Evolutionary conservation across 2,797 vertebrate species (phyloP).

Genomic region (Cyclopterus lumpus): DNA sequence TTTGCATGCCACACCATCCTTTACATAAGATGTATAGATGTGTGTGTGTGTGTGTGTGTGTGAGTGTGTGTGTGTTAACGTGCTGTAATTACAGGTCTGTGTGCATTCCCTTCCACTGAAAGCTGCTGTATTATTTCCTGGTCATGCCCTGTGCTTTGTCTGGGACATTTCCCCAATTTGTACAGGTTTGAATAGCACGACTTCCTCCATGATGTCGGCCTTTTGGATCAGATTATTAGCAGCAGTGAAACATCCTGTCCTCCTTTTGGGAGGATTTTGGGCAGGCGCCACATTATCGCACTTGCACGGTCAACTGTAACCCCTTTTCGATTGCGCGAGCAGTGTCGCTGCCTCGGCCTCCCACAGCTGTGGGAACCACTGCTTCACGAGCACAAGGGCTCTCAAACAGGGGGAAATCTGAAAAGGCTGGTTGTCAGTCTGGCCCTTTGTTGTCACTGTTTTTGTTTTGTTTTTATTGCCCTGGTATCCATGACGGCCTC

Average conservation of each 20-base stretch:
- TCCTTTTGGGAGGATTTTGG: slow-evolving; percentile 27
- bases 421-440: slow-evolving; percentile 77
- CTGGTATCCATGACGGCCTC: slow-evolving; percentile 77
- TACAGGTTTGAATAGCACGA: slow-evolving; percentile 56
- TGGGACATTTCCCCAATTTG: slow-evolving; percentile 52
- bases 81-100: slow-evolving; percentile 43
- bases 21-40: slow-evolving; percentile 63
- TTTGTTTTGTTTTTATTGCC: slow-evolving; percentile 81
- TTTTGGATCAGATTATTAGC: slow-evolving; percentile 27
- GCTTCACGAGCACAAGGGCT: slow-evolving; percentile 60
- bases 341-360: slow-evolving; percentile 27
- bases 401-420: slow-evolving; percentile 64
- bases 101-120: slow-evolving; percentile 34
- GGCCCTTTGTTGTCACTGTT: slow-evolving; percentile 75
- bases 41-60: slow-evolving; percentile 42
- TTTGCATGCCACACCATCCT: slow-evolving; percentile 48
- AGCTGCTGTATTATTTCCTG: slow-evolving; percentile 43
- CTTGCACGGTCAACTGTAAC: slow-evolving; percentile 26
- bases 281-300: slow-evolving; percentile 36
- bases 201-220: slow-evolving; percentile 43
- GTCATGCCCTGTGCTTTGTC: slow-evolving; percentile 52
- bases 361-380: slow-evolving; percentile 78
- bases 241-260: slow-evolving; percentile 27
- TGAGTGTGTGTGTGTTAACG: slow-evolving; percentile 46
- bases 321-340: slow-evolving; percentile 20